Conservation (phyloP, 2,888 invertebrate species). For the Plebejus anna region DNA sequence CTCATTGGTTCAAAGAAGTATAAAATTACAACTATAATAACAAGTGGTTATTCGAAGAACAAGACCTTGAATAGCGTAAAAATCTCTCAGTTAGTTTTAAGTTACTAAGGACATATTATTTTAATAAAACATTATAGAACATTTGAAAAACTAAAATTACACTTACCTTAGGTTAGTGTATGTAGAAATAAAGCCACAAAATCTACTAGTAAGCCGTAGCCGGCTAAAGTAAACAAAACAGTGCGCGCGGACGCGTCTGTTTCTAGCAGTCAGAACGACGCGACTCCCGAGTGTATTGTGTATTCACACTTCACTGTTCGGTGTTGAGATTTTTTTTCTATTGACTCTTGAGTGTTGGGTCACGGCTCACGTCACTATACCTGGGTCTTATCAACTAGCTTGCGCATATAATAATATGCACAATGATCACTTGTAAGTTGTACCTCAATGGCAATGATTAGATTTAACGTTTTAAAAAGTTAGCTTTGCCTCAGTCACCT, state of each 20-base stretch:
- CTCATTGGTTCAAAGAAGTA: constrained; percentile 28
- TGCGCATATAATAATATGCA: too few species aligned
- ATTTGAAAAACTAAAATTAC: neutral
- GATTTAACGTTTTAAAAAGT: neutral
- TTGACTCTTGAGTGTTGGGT: neutral
- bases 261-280: neutral
- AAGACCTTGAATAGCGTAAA: neutral
- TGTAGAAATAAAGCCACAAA: neutral
- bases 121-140: neutral
- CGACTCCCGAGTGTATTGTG: neutral
- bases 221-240: constrained; percentile 7
- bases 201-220: neutral
- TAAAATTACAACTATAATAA: neutral
- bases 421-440: too few species aligned
- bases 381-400: neutral
- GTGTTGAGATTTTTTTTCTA: neutral
- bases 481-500: neutral
- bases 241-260: neutral
- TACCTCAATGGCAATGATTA: neutral
- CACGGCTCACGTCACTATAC: neutral
- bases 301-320: too few species aligned
- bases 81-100: neutral
- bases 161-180: neutral
- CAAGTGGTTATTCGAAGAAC: neutral
- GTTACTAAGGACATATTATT: neutral